These are phyloP conservation scores for Panthera uncia DNA, from an alignment of 2,113 vertebrate species.

Conservation along the genomic window DNA sequence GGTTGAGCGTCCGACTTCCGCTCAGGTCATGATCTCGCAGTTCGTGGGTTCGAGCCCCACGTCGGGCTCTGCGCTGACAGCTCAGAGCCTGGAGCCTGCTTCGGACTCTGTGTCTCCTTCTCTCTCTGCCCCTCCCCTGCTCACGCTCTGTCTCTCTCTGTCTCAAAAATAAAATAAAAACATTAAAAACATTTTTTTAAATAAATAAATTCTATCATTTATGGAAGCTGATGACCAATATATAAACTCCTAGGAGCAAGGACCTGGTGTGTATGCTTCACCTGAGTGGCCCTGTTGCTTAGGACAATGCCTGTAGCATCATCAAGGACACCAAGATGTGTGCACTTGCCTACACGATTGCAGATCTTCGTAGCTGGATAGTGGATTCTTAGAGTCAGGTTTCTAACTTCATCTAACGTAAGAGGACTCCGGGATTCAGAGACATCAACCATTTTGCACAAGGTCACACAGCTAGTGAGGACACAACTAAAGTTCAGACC, in stretches of 20 bases:
- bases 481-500: not conserved
- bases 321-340: not conserved
- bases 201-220: not conserved
- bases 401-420: not conserved
- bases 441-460: not conserved
- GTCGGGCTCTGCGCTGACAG: too few relatives aligned
- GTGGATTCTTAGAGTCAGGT: not conserved
- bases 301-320: not conserved
- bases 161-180: too few relatives aligned
- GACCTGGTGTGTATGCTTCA: not conserved
- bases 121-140: too few relatives aligned
- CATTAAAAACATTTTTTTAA: too few relatives aligned
- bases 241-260: not conserved
- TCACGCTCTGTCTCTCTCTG: too few relatives aligned
- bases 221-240: not conserved
- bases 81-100: too few relatives aligned
- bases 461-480: not conserved
- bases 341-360: not conserved
- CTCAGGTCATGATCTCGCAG: too few relatives aligned
- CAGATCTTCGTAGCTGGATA: not conserved
- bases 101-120: too few relatives aligned
- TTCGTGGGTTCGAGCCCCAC: too few relatives aligned
- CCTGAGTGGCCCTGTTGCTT: accelerated
- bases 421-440: not conserved
- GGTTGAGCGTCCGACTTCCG: too few relatives aligned